Conservation (phyloP, 2,113 vertebrate genomes). For the Zosterops lateralis region DNA sequence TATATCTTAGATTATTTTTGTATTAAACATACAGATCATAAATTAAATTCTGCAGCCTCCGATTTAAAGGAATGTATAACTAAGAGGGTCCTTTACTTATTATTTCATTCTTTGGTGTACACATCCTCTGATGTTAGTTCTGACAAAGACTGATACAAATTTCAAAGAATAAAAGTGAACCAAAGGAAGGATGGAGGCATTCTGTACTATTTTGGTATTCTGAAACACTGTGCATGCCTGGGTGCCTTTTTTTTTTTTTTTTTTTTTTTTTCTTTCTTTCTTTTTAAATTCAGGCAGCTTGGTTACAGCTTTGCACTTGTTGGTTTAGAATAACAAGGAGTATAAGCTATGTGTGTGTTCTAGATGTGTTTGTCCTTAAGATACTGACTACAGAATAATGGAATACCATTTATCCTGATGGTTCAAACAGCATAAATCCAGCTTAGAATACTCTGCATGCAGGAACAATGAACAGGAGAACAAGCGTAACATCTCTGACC, state of each 20-base stretch:
- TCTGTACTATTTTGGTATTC: not conserved
- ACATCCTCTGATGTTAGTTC: not conserved
- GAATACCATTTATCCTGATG: not conserved
- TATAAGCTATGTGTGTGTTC: not conserved
- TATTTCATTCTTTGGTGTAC: not conserved
- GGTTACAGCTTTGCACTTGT: not conserved
- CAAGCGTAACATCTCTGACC: not conserved
- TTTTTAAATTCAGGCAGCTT: not conserved
- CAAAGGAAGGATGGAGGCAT: not conserved
- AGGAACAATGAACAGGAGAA: not conserved
- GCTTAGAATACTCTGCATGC: not conserved
- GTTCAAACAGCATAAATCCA: not conserved
- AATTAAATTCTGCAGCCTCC: not conserved
- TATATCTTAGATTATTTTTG: not conserved
- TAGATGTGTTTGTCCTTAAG: not conserved
- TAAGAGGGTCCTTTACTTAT: not conserved
- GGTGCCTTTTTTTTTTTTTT: not conserved
- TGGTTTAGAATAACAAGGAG: not conserved
- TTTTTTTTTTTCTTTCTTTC: not conserved
- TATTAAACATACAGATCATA: not conserved
- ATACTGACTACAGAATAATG: not conserved
- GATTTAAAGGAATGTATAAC: constrained; percentile 4
- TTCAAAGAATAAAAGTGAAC: not conserved
- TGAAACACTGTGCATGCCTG: not conserved
- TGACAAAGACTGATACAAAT: not conserved